phyloP scores from a whole-genome alignment of 2,797 vertebrate species.

The Sebastes baramenuke region DNA sequence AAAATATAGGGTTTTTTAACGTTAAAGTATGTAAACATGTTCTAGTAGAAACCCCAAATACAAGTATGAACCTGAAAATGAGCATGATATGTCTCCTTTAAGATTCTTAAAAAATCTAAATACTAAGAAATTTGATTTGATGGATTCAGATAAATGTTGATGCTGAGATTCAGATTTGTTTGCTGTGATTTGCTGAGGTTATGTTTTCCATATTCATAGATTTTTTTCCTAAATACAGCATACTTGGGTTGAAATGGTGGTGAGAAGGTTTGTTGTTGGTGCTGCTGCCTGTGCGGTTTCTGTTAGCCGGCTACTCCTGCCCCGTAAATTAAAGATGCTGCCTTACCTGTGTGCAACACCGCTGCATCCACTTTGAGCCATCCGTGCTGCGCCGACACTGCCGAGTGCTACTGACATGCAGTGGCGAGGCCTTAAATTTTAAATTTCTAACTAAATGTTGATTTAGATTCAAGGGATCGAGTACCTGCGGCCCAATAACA shows the following conservation, averaged over 20 bases:
- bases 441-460: constrained; percentile 38
- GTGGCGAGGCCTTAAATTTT: constrained; percentile 12
- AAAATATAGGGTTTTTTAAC: too few relatives aligned
- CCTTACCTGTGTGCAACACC: neutral
- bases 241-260: neutral
- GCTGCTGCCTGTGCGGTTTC: neutral
- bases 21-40: too few relatives aligned
- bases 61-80: too few relatives aligned
- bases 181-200: neutral
- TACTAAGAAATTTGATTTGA: neutral
- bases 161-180: neutral
- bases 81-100: too few relatives aligned
- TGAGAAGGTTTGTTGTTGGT: neutral
- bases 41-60: too few relatives aligned
- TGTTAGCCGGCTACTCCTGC: neutral
- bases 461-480: constrained; percentile 53
- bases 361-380: neutral
- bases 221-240: neutral
- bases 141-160: neutral
- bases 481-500: constrained; percentile 18
- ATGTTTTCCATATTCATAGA: neutral
- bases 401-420: neutral
- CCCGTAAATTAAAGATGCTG: constrained; percentile 5
- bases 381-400: neutral
- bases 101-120: neutral